Percentiles rank a stretch among this genome's conserved stretches.
These are phyloP conservation scores for Leptinotarsa undecemlineata DNA, from an alignment of 1,140 invertebrate genomes.

Conservation along the genomic window DNA sequence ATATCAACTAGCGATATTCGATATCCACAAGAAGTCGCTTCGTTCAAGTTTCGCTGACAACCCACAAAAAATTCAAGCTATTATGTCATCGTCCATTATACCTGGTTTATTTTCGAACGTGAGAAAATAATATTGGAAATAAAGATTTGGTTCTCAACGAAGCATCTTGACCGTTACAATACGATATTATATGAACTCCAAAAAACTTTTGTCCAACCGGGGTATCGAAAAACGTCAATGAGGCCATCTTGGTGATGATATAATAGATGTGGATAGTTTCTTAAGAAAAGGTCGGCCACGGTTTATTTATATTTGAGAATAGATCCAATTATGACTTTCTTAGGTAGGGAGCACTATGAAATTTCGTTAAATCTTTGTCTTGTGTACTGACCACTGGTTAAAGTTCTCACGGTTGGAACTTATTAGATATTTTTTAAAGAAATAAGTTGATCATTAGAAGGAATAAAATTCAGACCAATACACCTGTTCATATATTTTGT, in stretches of 20 bases:
- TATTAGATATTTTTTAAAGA: not conserved
- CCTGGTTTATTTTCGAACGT: not conserved
- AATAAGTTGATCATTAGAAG: not conserved
- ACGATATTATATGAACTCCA: not conserved
- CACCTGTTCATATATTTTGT: not conserved
- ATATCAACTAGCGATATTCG: too few species aligned
- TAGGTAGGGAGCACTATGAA: not conserved
- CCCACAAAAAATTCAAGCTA: slow-evolving; percentile 2
- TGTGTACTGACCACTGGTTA: not conserved
- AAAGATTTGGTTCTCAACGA: not conserved
- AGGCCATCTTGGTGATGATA: slow-evolving; percentile 5
- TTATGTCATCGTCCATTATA: slow-evolving; percentile 6
- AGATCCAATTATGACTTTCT: slow-evolving; percentile 3
- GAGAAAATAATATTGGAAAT: slow-evolving; percentile 1
- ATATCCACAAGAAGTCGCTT: not conserved
- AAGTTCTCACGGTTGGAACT: not conserved
- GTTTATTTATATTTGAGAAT: not conserved
- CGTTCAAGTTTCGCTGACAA: not conserved
- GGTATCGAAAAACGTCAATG: not conserved
- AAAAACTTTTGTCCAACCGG: not conserved
- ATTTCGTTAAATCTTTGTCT: not conserved
- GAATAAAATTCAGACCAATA: not conserved
- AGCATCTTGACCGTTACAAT: slow-evolving; percentile 1
- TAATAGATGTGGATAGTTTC: not conserved
- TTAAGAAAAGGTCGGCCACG: not conserved